Evolutionary conservation across 2,797 vertebrate genomes (phyloP).

Genomic region (Gymnopithys bicolor): DNA sequence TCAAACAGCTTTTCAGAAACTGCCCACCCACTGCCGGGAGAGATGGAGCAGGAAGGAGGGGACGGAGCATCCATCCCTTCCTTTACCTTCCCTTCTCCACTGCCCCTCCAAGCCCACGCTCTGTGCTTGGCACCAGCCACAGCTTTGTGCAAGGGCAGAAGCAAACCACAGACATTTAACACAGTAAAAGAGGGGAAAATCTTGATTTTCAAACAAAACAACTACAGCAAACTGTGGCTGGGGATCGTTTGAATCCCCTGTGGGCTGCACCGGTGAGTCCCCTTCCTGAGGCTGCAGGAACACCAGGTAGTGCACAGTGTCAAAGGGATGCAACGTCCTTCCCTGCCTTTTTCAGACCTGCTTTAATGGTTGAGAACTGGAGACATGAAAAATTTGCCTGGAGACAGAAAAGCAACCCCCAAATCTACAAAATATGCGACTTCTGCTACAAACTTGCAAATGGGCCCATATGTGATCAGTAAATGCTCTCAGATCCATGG

Average conservation of each 20-base stretch:
- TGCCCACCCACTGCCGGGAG: conserved; percentile 40
- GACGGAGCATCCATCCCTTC: neutral
- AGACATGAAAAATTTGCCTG: neutral
- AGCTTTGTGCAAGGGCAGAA: neutral
- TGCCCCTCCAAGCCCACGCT: neutral
- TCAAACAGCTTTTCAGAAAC: conserved; percentile 47
- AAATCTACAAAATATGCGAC: conserved; percentile 35
- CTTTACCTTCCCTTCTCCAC: neutral
- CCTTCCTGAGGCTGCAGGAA: neutral
- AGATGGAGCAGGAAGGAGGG: neutral
- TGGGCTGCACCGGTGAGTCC: neutral
- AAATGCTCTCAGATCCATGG: conserved; percentile 45
- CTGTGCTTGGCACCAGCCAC: neutral
- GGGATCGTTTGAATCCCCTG: accelerated
- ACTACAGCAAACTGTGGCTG: neutral
- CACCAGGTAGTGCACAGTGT: accelerated
- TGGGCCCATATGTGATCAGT: conserved; percentile 60
- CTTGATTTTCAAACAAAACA: neutral
- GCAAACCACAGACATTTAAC: neutral
- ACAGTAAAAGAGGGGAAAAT: neutral
- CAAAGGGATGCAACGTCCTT: accelerated
- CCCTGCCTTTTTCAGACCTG: neutral
- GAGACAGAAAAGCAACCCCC: conserved; percentile 43
- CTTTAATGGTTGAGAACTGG: neutral
- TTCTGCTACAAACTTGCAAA: conserved; percentile 67